Base-by-base conservation (phyloP, 1,140 invertebrate species). In the Magallana gigas region DNA sequence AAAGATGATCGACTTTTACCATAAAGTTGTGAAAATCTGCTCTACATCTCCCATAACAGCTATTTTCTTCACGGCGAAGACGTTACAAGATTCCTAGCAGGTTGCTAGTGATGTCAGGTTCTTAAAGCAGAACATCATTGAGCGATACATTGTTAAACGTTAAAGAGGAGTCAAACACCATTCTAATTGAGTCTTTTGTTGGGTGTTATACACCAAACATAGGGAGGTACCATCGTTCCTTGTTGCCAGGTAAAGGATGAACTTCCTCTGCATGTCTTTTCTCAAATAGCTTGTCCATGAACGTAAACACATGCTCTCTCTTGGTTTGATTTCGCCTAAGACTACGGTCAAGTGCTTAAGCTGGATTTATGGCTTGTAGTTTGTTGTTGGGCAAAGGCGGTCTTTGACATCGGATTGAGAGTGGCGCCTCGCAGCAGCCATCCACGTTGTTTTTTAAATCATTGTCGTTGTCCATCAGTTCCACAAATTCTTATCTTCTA, bases 101-200 rank as follows among this genome's bases (percentile, higher is more conserved):
- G 16, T 62, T 88, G 81, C 76, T 92, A 88, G 95, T 94, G 0
- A 95, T 64, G 84, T 93, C 92, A 18, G 95, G 94, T 9, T 91
- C 92, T 8, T 82, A 16, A 11, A 90, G 68, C 12, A 93, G 64
- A 9, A 86, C 56, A 3, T 83, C 81, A 83, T 93, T 93, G 1
- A 93, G 84, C 12, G 92, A 93, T 29, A 86, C 80, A n/a, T 90
- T 91, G 23, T 88, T 64, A 64, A 60, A 88, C 58, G 12, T 9
- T 14, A 86, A 86, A 2, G 85, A 81, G 2, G 87, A 88, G 62
- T 91, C 90, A 58, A 91, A 90, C 1, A 91, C 90, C 8, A 87
- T 85, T 48, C 88, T 1, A 6, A 90, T 82, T 29, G 88, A 68
- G 4, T 60, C 80, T 23, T 81, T 87, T 80, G 87, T 91, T 1